Evolutionary conservation across 2,113 vertebrate species (phyloP), one percentile per base, ranked within the genome.

Genomic region (Donacobius atricapilla): DNA sequence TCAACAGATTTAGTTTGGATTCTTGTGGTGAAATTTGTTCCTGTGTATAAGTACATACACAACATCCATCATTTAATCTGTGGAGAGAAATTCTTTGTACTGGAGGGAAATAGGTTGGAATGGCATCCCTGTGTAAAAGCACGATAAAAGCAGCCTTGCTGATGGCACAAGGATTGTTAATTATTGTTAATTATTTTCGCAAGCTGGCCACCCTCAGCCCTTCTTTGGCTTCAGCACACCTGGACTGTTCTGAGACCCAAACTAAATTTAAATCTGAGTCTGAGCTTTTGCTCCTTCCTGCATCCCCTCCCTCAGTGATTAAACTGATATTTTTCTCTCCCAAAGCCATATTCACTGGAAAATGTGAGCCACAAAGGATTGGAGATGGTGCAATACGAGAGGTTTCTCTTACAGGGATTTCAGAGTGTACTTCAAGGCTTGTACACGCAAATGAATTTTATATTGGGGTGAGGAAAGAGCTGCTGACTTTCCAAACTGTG

Each of bases 11-110:
- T 9, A 13, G 35, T 10, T 37, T 82, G 64, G 57, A 18, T 78
- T 94, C 27, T 51, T 2, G 1, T 14, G 21, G 22, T 60, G 54
- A 47, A n/a, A 15, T 71, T 58, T 45, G 17, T 50, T 85, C 9
- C 48, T 17, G 1, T 4, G 1, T 11, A 0, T 28, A 10, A 39
- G 9, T 13, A 20, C 30, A 2, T 7, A 3, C 24, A n/a, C 8
- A 48, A 4, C 14, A 53, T n/a, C n/a, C 9, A 1, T 56, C 1
- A 53, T 68, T 63, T n/a, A 11, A 24, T 91, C 37, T 15, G 17
- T 21, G n/a, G 42, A 22, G 21, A 40, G 33, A 28, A 94, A 15
- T 21, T 53, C 39, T 39, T 30, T 10, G 14, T 35, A 2, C 27
- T 56, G 11, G 8, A 40, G 42, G 47, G 61, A 58, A 8, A 15